Percentiles rank a stretch among this genome's conserved stretches.
These are phyloP conservation scores for Nemapogon koenigi DNA, from an alignment of 2,888 invertebrate genomes.

Conservation along the genomic window DNA sequence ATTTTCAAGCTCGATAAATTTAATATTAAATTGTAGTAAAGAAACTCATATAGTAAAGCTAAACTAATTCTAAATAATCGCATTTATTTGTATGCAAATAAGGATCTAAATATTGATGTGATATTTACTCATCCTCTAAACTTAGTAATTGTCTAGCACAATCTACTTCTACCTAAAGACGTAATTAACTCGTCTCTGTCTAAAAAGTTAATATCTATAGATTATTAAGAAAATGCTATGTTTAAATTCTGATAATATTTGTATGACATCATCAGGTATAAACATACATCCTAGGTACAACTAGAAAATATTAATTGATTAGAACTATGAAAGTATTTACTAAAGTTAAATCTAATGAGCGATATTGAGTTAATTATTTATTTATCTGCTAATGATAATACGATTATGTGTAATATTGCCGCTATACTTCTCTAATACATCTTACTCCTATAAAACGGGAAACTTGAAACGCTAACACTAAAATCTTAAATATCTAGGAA, in stretches of 20 bases:
- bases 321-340: constrained; percentile 2
- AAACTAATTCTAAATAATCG: constrained; percentile 20
- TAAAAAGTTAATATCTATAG: constrained; percentile 14
- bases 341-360: not conserved
- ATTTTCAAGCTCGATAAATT: constrained; percentile 57
- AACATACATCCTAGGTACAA: not conserved
- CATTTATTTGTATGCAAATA: constrained; percentile 49
- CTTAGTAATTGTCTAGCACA: constrained; percentile 51
- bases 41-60: constrained; percentile 22
- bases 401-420: constrained; percentile 5
- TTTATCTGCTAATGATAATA: no score
- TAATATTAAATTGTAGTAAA: constrained; percentile 31
- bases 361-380: no score
- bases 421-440: constrained; percentile 2
- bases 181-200: constrained; percentile 13
- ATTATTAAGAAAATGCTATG: constrained; percentile 10
- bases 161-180: constrained; percentile 22
- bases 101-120: constrained; percentile 46
- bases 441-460: constrained; percentile 4
- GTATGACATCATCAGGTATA: no score
- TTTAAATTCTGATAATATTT: not conserved
- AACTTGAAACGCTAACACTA: constrained; percentile 1
- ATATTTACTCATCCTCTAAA: constrained; percentile 61
- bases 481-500: constrained; percentile 5
- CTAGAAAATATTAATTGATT: not conserved